phyloP scores from a whole-genome alignment of 2,797 vertebrate genomes.

The Parambassis ranga region DNA sequence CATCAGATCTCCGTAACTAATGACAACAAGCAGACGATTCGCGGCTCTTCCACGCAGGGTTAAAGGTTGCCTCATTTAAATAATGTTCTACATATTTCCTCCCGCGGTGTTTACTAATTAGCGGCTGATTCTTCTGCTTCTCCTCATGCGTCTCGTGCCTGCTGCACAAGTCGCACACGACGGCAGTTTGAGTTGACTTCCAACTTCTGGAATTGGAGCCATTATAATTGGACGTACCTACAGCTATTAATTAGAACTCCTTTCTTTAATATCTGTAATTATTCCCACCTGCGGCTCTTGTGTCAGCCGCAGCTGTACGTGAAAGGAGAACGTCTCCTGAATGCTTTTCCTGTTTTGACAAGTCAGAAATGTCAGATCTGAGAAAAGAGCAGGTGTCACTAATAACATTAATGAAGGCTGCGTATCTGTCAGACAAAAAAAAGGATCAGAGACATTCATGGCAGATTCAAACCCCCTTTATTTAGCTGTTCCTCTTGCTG shows the following conservation, averaged over 20 bases:
- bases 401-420: conserved; percentile 28
- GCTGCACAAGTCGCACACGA: background rate
- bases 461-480: background rate
- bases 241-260: conserved; percentile 49
- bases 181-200: background rate
- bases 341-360: background rate
- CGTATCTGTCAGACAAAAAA: background rate
- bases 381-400: conserved; percentile 57
- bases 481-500: background rate
- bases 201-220: conserved; percentile 18
- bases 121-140: conserved; percentile 6
- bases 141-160: background rate
- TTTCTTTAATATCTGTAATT: conserved; percentile 47
- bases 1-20: conserved; percentile 7
- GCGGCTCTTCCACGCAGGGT: conserved; percentile 3
- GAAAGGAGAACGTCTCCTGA: background rate
- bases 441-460: background rate
- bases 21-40: background rate
- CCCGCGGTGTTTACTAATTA: conserved; percentile 34
- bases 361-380: conserved; percentile 8
- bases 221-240: conserved; percentile 48
- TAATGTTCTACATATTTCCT: conserved; percentile 11
- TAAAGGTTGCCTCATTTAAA: conserved; percentile 9
- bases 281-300: conserved; percentile 51
- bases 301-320: conserved; percentile 34